Base-by-base conservation (phyloP, 2,888 invertebrate genomes). In the Hyposoter dolosus region DNA sequence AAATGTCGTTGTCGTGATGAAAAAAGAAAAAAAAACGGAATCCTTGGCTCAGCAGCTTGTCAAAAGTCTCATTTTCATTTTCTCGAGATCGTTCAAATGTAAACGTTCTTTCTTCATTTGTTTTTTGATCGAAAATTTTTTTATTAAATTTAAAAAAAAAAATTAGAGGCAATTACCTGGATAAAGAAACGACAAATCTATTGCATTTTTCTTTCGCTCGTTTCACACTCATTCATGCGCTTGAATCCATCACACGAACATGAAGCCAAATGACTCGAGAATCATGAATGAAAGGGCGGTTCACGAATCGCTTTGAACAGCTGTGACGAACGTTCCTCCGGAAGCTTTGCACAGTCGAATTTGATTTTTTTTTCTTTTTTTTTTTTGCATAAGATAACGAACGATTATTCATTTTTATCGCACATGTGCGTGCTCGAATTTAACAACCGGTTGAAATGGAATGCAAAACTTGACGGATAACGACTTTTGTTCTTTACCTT, bases 261-360 rank as follows among this genome's bases (percentile, higher is more conserved):
- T n/a, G n/a, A 32, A 17, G n/a, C 32, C 2, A 23, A 47, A 17
- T 17, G 17, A 71, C n/a, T 9, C n/a, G 12, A n/a, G 56, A 56
- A 35, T 72, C 56, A 72, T 72, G 72, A 72, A 72, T 72, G 72
- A 53, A 72, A n/a, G 35, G 28, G 35, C 35, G 35, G 32, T 40
- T 71, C 50, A 50, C 35, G 56, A 53, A 23, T 50, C 1, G n/a
- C 56, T 72, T 56, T 72, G 32, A 35, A 72, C 72, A 72, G 72
- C 35, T 72, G 72, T n/a, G n/a, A 32, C 17, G 19, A 45, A 45
- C n/a, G n/a, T 40, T 66, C 40, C 65, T 66, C 65, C 35, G 40
- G 40, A 66, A 66, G 15, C 15, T 68, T 43, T 23, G 68, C 40
- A 19, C 10, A 40, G 3, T 50, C 5, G 5, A 50, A 50, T 19